Evolutionary conservation across 2,797 vertebrate species (phyloP).

Genomic region (Gambelia wislizenii): DNA sequence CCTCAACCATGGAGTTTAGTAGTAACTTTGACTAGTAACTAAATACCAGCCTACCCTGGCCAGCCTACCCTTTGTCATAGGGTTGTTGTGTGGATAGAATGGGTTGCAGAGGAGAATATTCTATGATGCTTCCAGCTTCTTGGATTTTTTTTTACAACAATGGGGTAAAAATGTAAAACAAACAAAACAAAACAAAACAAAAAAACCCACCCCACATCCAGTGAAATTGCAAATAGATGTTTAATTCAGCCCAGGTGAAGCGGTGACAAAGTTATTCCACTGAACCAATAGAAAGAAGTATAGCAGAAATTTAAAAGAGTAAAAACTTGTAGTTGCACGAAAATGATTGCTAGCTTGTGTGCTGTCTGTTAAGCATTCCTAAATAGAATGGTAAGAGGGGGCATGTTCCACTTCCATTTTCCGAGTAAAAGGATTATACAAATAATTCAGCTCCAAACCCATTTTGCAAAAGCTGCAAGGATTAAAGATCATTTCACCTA

Average conservation of each 20-base stretch:
- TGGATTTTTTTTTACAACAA: too few species aligned
- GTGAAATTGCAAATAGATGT: neutral
- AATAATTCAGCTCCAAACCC: conserved; percentile 60
- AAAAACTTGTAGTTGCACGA: neutral
- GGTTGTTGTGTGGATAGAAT: neutral
- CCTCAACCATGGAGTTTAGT: neutral
- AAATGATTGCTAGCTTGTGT: neutral
- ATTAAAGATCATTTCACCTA: conserved; percentile 69
- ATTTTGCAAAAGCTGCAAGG: conserved; percentile 60
- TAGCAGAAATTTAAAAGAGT: conserved; percentile 21
- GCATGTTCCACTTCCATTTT: conserved; percentile 40
- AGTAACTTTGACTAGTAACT: neutral
- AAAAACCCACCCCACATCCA: too few species aligned
- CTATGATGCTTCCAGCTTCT: too few species aligned
- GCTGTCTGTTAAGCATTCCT: neutral
- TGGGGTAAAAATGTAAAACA: conserved; percentile 9
- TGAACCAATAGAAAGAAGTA: neutral
- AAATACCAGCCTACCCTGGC: neutral
- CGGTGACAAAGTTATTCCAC: neutral
- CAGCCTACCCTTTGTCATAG: neutral
- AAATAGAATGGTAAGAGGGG: conserved; percentile 1
- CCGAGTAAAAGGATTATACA: conserved; percentile 48
- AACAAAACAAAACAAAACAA: too few species aligned
- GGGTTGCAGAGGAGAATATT: neutral
- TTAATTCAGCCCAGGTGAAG: neutral